Percentiles rank a stretch among this genome's conserved stretches.
These are phyloP conservation scores for Colaptes auratus DNA, from an alignment of 2,113 vertebrate genomes.

Conservation along the genomic window DNA sequence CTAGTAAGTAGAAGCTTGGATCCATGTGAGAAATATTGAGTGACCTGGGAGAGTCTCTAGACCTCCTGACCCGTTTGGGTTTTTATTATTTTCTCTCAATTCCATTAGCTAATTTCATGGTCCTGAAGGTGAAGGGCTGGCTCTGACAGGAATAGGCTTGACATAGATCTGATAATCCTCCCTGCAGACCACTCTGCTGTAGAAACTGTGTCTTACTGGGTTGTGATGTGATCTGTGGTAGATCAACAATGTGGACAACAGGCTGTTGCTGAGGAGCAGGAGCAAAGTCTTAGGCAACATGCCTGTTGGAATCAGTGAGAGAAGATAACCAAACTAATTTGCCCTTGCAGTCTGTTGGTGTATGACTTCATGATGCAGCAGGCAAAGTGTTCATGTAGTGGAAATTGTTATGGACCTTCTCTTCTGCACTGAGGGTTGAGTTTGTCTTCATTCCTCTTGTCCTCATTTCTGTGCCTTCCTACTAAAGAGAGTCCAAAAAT, in stretches of 20 bases:
- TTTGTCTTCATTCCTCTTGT: not conserved
- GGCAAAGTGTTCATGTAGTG: not conserved
- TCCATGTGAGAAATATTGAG: not conserved
- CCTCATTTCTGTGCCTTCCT: not conserved
- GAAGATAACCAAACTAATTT: not conserved
- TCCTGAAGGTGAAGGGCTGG: not conserved
- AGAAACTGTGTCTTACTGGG: not conserved
- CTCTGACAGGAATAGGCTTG: not conserved
- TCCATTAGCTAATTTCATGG: not conserved
- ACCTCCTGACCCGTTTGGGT: not conserved
- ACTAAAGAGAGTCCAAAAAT: not conserved
- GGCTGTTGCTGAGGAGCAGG: not conserved
- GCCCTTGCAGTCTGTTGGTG: not conserved
- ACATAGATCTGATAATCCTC: not conserved
- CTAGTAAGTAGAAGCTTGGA: not conserved
- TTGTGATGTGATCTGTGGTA: not conserved
- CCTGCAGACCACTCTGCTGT: rapidly evolving
- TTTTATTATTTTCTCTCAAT: not conserved
- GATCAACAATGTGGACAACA: not conserved
- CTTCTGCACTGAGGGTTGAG: not conserved
- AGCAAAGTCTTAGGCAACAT: not conserved
- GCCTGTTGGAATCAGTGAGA: not conserved
- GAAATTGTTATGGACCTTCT: not conserved
- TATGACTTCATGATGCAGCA: not conserved
- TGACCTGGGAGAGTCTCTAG: not conserved